These are phyloP conservation scores for Danio tinwini DNA, from an alignment of 2,797 vertebrate species.

Conservation along the genomic window DNA sequence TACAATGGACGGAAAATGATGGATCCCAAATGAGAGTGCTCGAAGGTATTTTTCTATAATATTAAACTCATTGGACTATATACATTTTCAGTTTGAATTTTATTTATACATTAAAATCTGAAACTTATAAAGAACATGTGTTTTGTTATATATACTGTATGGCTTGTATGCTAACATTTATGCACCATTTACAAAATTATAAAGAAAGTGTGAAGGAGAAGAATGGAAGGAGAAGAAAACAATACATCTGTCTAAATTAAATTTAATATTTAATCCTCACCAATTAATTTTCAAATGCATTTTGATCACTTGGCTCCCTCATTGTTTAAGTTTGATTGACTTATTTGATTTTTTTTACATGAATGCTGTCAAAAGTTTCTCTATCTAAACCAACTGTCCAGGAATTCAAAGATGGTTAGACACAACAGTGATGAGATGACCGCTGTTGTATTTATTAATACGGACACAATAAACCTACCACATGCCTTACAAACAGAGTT, in stretches of 20 bases:
- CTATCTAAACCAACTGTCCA: neutral
- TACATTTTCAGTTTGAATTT: too few species aligned
- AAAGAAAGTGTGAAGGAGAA: neutral
- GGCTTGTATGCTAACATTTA: too few species aligned
- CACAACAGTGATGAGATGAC: neutral
- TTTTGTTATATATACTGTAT: too few species aligned
- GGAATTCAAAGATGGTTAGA: slow-evolving; percentile 1
- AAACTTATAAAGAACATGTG: too few species aligned
- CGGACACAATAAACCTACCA: neutral
- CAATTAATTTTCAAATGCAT: neutral
- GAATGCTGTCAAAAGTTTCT: neutral
- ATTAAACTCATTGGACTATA: neutral
- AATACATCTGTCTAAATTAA: too few species aligned
- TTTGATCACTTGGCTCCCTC: neutral
- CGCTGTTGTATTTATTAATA: neutral
- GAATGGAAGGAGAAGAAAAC: neutral
- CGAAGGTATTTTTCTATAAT: neutral
- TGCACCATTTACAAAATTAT: neutral
- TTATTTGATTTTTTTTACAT: too few species aligned
- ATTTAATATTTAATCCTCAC: too few species aligned
- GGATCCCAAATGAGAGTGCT: neutral
- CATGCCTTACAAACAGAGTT: neutral
- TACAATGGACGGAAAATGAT: neutral
- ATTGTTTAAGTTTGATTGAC: too few species aligned
- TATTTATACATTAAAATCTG: too few species aligned